phyloP scores from a whole-genome alignment of 2,113 vertebrate species.

The Cyphomyrus plagiostoma region DNA sequence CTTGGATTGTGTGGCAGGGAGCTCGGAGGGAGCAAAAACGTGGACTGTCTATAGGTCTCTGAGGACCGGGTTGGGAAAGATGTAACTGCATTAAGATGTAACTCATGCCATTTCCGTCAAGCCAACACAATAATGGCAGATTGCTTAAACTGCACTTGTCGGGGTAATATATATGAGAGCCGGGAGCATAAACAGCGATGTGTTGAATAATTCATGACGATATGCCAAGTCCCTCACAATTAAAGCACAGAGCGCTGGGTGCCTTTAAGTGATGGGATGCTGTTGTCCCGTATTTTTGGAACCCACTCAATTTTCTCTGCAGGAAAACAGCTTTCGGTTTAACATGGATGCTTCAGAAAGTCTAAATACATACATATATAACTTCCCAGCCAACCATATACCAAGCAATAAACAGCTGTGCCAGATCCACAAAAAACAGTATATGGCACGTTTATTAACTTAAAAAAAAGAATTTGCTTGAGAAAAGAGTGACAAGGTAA shows the following conservation, averaged over 20 bases:
- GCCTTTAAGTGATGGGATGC: not conserved
- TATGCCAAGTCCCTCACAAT: slow-evolving; percentile 39
- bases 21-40: not conserved
- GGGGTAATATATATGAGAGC: slow-evolving; percentile 44
- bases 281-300: not conserved
- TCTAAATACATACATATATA: not conserved
- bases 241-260: slow-evolving; percentile 11
- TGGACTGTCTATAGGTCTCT: not conserved
- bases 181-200: slow-evolving; percentile 55
- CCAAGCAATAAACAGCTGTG: not conserved
- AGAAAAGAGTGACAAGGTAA: not conserved
- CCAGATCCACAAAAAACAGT: not conserved
- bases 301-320: not conserved
- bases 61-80: not conserved
- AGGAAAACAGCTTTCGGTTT: not conserved
- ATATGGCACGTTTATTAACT: not conserved
- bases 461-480: not conserved
- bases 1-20: not conserved
- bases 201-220: slow-evolving; percentile 56
- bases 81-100: slow-evolving; percentile 43
- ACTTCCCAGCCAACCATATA: not conserved
- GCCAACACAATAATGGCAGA: slow-evolving; percentile 20
- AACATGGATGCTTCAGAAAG: not conserved
- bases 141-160: slow-evolving; percentile 51
- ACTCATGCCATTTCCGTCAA: slow-evolving; percentile 33